Evolutionary conservation across 2,888 invertebrate species (phyloP).

Genomic region (Tenthredo notha): DNA sequence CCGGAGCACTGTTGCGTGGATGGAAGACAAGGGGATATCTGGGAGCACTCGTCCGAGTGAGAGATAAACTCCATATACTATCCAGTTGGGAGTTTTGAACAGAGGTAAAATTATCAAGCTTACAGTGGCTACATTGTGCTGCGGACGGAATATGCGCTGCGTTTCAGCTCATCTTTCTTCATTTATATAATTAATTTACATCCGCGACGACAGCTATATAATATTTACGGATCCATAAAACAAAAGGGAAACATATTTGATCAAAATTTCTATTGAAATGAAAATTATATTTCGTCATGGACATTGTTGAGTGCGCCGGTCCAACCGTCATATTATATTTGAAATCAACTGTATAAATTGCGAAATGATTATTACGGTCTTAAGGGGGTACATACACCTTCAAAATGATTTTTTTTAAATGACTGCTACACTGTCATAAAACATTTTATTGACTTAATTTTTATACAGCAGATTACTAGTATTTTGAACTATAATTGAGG

Average conservation of each 20-base stretch:
- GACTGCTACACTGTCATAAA: no score
- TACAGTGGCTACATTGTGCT: not conserved
- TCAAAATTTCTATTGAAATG: not conserved
- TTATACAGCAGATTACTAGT: no score
- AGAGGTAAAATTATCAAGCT: constrained; percentile 17
- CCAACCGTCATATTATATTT: not conserved
- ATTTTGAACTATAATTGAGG: no score
- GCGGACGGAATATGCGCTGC: not conserved
- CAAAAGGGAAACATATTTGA: not conserved
- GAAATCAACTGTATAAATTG: not conserved
- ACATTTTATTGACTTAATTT: no score
- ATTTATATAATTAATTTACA: not conserved
- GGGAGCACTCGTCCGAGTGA: constrained; percentile 67
- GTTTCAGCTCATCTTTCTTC: not conserved
- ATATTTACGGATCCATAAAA: not conserved
- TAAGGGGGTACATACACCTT: no score
- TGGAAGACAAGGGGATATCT: constrained; percentile 27
- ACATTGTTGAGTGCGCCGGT: not conserved
- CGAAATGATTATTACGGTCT: not conserved
- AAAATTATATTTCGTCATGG: not conserved
- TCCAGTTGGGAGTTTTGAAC: constrained; percentile 8
- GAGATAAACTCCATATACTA: constrained; percentile 65
- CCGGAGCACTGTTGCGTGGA: constrained; percentile 20
- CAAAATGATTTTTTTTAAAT: no score
- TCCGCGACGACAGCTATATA: not conserved